Evolutionary conservation across 1,140 invertebrate genomes (phyloP), one percentile per base, ranked within the genome.

Genomic region (Leptinotarsa lineolata): DNA sequence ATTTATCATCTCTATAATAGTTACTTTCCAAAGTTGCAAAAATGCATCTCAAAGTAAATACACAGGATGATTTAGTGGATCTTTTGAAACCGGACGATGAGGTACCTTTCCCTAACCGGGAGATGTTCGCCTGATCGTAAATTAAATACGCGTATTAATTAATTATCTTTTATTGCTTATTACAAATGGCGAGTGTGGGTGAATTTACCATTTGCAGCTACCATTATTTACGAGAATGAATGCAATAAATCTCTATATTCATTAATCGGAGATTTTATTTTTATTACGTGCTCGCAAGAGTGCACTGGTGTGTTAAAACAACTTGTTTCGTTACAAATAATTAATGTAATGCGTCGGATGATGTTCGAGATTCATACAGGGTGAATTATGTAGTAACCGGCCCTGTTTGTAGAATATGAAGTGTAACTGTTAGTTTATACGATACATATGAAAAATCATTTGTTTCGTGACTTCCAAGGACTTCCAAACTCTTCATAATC

Each of bases 151-250:
- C 60, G 78, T 58, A 70, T 79, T 75, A 77, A 79, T 79, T 79
- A 79, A 79, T 79, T 77, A 79, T 67, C 68, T 72, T 72, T 77
- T 74, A 76, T 77, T 79, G 74, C 76, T 74, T 68, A 79, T 79
- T 77, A 76, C 76, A 73, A 77, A 77, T 75, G 72, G 69, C 1
- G 6, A 71, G 76, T 78, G 78, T 79, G 73, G 78, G 77, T 79
- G 77, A 78, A 79, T 78, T 78, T 75, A 74, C 75, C 76, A 74
- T 78, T 74, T 75, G 71, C 76, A 70, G 75, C 74, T 78, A 76
- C 76, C 73, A 79, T 79, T 79, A 79, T 79, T 79, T 76, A 75
- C 74, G 73, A 74, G 70, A 68, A 71, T 74, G 24, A 74, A 69
- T 71, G 73, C 70, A 72, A 78, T 79, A 79, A 77, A 77, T 79